phyloP scores from a whole-genome alignment of 2,888 invertebrate genomes.

The Frankliniella intonsa region DNA sequence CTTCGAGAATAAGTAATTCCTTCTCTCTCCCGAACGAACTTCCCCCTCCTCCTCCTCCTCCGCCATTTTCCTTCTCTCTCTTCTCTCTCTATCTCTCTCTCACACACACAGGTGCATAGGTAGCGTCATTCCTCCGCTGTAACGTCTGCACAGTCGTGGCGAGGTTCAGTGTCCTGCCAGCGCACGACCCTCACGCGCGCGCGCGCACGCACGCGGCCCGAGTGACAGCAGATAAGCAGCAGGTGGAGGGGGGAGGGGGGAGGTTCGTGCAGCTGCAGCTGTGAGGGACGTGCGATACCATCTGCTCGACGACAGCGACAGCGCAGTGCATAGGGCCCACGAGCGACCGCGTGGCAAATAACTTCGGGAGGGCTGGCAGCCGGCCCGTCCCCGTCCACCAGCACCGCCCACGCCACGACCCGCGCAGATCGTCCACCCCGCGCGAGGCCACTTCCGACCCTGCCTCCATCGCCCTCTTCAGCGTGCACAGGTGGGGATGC shows the following conservation, averaged over 20 bases:
- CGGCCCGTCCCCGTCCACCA: no score
- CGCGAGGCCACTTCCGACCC: no score
- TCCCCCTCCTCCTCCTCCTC: not conserved
- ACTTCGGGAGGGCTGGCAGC: no score
- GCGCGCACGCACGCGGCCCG: not conserved
- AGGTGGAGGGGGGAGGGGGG: not conserved
- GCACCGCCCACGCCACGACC: no score
- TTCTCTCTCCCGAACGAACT: not conserved
- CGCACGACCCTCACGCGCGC: not conserved
- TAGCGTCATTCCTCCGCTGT: no score
- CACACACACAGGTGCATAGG: not conserved
- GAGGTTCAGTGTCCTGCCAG: constrained; percentile 1
- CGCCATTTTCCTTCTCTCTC: not conserved
- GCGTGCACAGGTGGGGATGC: no score
- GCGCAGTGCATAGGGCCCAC: not conserved
- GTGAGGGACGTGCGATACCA: no score
- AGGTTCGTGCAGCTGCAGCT: not conserved
- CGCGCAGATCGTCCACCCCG: no score
- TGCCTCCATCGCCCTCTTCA: no score
- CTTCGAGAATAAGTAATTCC: constrained; percentile 13
- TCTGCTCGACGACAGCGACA: no score
- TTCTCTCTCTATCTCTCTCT: not conserved
- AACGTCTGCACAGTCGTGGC: not conserved
- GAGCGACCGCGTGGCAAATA: not conserved
- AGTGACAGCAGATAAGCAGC: not conserved